Percentiles rank a stretch among this genome's conserved stretches.
Evolutionary conservation across 2,113 vertebrate species (phyloP).

Genomic region (Rhinoderma darwinii): DNA sequence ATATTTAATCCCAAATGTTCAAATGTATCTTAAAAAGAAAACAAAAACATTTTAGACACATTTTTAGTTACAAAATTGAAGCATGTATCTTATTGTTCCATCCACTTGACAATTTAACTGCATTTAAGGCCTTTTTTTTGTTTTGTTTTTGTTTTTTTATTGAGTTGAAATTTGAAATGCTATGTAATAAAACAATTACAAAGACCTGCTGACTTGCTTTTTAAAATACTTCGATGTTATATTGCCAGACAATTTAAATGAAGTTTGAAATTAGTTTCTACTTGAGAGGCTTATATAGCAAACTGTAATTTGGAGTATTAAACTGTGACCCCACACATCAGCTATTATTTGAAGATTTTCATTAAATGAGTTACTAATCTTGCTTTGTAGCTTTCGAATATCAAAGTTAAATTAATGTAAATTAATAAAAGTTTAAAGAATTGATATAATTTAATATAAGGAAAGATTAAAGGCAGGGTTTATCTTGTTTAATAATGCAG

Average conservation of each 20-base stretch:
- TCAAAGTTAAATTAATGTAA: slow-evolving; percentile 2
- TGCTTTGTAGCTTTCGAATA: not conserved
- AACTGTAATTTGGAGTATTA: not conserved
- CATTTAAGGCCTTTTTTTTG: too few species aligned
- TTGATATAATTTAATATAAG: not conserved
- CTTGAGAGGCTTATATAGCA: slow-evolving; percentile 31
- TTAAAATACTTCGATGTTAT: slow-evolving; percentile 21
- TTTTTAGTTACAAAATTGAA: not conserved
- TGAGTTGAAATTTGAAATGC: not conserved
- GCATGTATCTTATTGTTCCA: not conserved
- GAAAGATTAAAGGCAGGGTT: slow-evolving; percentile 3
- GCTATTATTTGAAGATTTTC: slow-evolving; percentile 36
- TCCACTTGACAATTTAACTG: not conserved
- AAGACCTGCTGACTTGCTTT: slow-evolving; percentile 23
- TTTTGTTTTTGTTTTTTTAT: not conserved
- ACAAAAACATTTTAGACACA: not conserved
- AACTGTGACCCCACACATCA: slow-evolving; percentile 29
- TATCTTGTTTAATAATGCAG: not conserved
- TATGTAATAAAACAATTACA: not conserved
- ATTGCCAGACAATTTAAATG: slow-evolving; percentile 30
- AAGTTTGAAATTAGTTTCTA: slow-evolving; percentile 36
- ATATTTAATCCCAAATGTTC: too few species aligned
- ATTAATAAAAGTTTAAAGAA: slow-evolving; percentile 8
- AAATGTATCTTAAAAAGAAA: too few species aligned
- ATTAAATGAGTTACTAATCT: slow-evolving; percentile 24